phyloP scores from a whole-genome alignment of 2,797 vertebrate genomes.

The Sebastes flavidus region DNA sequence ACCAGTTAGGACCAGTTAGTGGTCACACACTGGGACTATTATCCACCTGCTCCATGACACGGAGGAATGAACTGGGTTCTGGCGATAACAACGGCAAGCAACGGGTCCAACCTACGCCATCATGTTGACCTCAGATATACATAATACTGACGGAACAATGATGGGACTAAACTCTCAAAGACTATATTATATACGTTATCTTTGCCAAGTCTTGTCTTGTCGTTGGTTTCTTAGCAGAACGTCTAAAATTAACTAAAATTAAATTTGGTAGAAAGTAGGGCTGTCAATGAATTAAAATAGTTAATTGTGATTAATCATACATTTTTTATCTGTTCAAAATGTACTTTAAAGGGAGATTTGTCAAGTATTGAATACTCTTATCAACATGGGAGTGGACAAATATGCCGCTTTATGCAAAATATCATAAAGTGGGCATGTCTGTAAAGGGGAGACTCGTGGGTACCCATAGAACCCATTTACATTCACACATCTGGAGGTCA shows the following conservation, averaged over 20 bases:
- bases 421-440: too few relatives aligned
- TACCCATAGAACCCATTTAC: too few relatives aligned
- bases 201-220: not conserved
- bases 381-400: too few relatives aligned
- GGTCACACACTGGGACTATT: conserved; percentile 73
- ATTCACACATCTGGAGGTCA: rapidly evolving
- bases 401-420: too few relatives aligned
- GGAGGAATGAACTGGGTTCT: conserved; percentile 6
- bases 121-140: conserved; percentile 11
- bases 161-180: not conserved
- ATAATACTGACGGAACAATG: conserved; percentile 13
- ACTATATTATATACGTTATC: not conserved
- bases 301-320: too few relatives aligned
- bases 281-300: too few relatives aligned
- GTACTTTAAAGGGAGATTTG: too few relatives aligned
- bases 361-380: too few relatives aligned
- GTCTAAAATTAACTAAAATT: not conserved
- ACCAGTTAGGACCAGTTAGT: conserved; percentile 73
- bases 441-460: too few relatives aligned
- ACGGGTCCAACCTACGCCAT: conserved; percentile 20
- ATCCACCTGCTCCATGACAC: conserved; percentile 54
- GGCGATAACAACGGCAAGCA: conserved; percentile 8
- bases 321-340: too few relatives aligned
- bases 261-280: too few relatives aligned
- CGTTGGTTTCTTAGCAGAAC: not conserved